Percentiles rank a stretch among this genome's conserved stretches.
phyloP scores from a whole-genome alignment of 1,140 invertebrate genomes.

The Nasonia giraulti region DNA sequence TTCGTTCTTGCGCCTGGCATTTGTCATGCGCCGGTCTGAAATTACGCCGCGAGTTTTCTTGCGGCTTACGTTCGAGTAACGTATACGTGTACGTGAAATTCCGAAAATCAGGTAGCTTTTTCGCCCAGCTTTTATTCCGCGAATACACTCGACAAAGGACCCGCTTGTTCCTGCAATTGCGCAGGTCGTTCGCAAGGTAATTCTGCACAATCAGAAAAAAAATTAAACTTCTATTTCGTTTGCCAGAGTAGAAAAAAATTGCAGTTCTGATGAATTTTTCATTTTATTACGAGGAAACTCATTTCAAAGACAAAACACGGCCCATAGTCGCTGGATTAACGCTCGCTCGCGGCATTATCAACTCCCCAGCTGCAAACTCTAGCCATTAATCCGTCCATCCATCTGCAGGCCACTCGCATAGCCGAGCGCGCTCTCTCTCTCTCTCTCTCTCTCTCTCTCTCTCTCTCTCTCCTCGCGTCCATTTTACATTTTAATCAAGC shows the following conservation, averaged over 20 bases:
- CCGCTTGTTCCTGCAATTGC: not conserved
- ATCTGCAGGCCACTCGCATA: not conserved
- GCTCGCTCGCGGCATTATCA: not conserved
- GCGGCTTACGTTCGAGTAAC: no score
- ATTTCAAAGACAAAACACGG: not conserved
- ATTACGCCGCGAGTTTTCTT: not conserved
- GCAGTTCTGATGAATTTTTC: not conserved
- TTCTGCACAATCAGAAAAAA: no score
- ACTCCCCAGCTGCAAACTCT: not conserved
- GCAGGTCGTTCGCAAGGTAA: not conserved
- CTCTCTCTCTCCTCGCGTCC: not conserved
- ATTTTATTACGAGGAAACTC: not conserved
- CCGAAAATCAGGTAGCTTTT: not conserved
- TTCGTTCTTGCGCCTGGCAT: not conserved
- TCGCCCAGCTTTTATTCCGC: not conserved
- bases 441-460: no score
- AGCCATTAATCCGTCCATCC: not conserved
- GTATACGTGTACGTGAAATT: no score
- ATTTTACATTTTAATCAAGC: not conserved
- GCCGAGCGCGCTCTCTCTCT: no score
- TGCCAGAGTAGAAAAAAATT: not conserved
- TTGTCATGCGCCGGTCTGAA: not conserved
- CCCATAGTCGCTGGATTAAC: not conserved
- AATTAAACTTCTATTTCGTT: not conserved
- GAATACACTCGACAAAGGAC: not conserved